Conservation (phyloP, 2,113 vertebrate genomes). For the Gnathonemus longibarbis region DNA sequence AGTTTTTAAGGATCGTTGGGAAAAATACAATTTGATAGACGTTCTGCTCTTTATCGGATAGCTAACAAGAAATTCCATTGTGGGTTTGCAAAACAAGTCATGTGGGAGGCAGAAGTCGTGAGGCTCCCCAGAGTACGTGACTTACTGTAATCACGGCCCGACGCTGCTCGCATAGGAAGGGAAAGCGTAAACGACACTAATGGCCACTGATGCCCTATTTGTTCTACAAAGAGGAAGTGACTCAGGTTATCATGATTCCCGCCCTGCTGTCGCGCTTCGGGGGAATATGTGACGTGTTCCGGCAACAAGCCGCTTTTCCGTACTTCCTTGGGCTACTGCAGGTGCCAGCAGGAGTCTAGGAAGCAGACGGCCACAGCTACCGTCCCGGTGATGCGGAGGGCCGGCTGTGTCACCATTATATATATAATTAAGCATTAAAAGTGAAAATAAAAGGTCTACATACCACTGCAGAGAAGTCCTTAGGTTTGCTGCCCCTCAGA, state of each 20-base stretch:
- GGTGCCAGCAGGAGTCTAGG: not conserved
- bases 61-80: not conserved
- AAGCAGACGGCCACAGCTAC: not conserved
- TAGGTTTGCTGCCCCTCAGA: not conserved
- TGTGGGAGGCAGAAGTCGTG: not conserved
- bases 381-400: not conserved
- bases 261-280: not conserved
- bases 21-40: not conserved
- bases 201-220: not conserved
- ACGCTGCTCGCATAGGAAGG: not conserved
- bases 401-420: not conserved
- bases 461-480: not conserved
- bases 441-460: not conserved
- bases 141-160: not conserved
- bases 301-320: not conserved
- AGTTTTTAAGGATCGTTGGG: not conserved
- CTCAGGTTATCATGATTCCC: not conserved
- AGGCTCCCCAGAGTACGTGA: not conserved
- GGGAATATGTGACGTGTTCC: not conserved
- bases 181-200: not conserved
- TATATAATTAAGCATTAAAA: not conserved
- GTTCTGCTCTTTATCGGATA: not conserved
- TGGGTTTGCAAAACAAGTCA: not conserved
- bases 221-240: not conserved
- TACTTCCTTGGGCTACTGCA: not conserved